phyloP scores from a whole-genome alignment of 2,113 vertebrate species.

The Ictalurus furcatus region DNA sequence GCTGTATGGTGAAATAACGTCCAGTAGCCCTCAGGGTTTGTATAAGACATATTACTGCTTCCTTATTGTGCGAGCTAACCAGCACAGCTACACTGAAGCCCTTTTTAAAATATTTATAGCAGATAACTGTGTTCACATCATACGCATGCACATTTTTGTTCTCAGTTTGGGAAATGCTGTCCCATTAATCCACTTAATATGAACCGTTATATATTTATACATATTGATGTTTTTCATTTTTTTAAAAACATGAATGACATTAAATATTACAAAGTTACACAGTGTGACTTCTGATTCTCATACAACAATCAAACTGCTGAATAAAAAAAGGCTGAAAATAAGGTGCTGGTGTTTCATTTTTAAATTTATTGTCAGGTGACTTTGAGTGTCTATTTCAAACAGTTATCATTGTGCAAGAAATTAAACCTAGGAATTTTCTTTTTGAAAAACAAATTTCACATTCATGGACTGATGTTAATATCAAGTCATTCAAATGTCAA shows the following conservation, averaged over 20 bases:
- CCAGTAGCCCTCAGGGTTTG: constrained; percentile 61
- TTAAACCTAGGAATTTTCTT: constrained; percentile 40
- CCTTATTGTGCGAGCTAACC: constrained; percentile 49
- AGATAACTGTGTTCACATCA: constrained; percentile 57
- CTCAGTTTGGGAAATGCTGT: constrained; percentile 65
- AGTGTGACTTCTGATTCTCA: constrained; percentile 36
- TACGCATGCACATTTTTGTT: constrained; percentile 69
- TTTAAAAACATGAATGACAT: constrained; percentile 57
- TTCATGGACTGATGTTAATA: constrained; percentile 62
- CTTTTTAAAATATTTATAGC: constrained; percentile 36
- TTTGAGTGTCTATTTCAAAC: constrained; percentile 60
- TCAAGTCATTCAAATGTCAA: not conserved
- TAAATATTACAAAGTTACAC: constrained; percentile 66
- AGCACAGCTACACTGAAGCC: constrained; percentile 8
- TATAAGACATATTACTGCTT: constrained; percentile 59
- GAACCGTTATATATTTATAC: constrained; percentile 64
- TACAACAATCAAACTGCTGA: not conserved
- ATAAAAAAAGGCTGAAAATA: not conserved
- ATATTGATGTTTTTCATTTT: constrained; percentile 63
- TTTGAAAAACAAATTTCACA: constrained; percentile 57
- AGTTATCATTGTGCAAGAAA: constrained; percentile 62
- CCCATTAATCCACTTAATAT: constrained; percentile 64
- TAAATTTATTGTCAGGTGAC: constrained; percentile 55
- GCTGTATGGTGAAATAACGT: constrained; percentile 69
- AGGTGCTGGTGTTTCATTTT: constrained; percentile 35